Base-by-base conservation (phyloP, 2,888 invertebrate genomes). In the Caenorhabditis becei region DNA sequence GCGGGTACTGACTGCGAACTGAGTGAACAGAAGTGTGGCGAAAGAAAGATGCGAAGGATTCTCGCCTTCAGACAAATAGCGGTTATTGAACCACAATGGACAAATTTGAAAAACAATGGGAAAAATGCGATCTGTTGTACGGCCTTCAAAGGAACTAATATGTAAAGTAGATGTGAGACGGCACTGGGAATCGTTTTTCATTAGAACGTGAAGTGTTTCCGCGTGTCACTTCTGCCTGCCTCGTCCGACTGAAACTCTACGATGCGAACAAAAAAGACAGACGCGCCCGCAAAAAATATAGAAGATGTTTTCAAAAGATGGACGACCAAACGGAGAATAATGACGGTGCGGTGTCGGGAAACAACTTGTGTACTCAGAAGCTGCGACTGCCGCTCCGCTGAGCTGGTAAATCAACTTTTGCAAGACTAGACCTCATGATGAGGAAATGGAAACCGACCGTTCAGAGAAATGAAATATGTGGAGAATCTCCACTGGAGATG, bases 271-370 rank as follows among this genome's bases (percentile, higher is more conserved):
- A 56, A 56, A 56, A 56, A 32, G 35, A 8, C 32, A 47, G 56
- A 32, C 32, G 56, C 32, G n/a, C 32, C 51, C 20, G 32, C 8
- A 35, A 56, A 26, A 32, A 56, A 28, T 20, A 56, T 18, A 35
- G 28, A 54, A n/a, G n/a, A 56, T 56, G 56, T 56, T 56, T 26
- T 56, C 18, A 56, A 26, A 35, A n/a, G 32, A 20, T 47, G 56
- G 35, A 32, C 18, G 20, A 32, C 20, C 47, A 28, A 56, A 56
- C 56, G 35, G 20, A 18, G 35, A 56, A 56, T 56, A 56, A 56
- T 56, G 56, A 56, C 28, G 51, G 18, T 3, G 51, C 51, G 24
- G 51, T 51, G 14, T 41, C 41, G 51, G 10, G 54, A 26, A n/a
- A 54, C 56, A 35, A 56, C 1, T 35, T 54, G 54, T 54, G 54